Base-by-base conservation (phyloP, 2,888 invertebrate genomes). In the Hypercompe scribonia region DNA sequence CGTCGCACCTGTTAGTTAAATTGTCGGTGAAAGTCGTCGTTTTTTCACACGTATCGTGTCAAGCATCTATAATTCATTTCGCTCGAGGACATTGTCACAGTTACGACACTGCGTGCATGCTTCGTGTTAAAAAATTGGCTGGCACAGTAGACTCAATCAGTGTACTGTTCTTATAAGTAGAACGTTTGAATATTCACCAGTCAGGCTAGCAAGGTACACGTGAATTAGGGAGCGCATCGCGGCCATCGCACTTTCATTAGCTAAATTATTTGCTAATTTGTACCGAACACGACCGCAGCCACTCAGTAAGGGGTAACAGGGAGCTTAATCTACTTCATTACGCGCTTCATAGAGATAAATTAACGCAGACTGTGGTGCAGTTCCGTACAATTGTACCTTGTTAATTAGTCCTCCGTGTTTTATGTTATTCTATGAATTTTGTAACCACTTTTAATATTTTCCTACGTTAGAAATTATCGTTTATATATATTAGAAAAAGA, bases 261-360 rank as follows among this genome's bases (percentile, higher is more conserved):
- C 81, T 84, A 89, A 93, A 94, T 94, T 91, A 93, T 93, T 93
- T 89, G 92, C 90, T 92, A 92, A 94, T 94, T 94, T 92, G 90
- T 88, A 88, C 87, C 83, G 87, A 90, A 90, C 90, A 89, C 88
- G 87, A 86, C 90, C 89, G 84, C 88, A 86, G 84, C 86, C 85
- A 89, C 88, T 88, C 84, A 83, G 88, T 87, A 87, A 88, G 84
- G 88, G 90, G 90, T 87, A 88, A 85, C 82, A 78, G 81, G 81
- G 84, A 87, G 87, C 87, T 86, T 92, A 92, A 93, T 92, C 90
- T 90, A 89, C 90, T 92, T 90, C 90, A 91, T 93, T 92, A 92
- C 88, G 87, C 86, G 77, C 88, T 86, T 85, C 90, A 90, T 88
- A 90, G 87, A 89, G 86, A 90, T 89, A 91, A 68, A 92, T 93